Conservation (phyloP, 2,888 invertebrate species). For the Ceramica pisi region DNA sequence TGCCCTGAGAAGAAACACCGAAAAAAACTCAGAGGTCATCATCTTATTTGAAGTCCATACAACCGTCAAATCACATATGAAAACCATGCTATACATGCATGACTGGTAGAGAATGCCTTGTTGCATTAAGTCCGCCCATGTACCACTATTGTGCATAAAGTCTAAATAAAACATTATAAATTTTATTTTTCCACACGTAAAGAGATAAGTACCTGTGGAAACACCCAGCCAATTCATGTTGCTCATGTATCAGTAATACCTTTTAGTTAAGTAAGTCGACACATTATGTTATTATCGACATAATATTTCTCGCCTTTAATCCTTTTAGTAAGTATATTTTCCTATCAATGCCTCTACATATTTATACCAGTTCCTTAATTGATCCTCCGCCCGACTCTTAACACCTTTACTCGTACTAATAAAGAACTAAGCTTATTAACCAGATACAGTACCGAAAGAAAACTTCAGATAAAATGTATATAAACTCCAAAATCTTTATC, state of each 20-base stretch:
- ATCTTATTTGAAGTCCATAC: too few species aligned
- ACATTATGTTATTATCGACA: conserved; percentile 1
- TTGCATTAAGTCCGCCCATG: too few species aligned
- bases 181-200: not conserved
- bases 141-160: too few species aligned
- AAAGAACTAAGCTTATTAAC: conserved; percentile 59
- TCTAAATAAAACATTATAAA: not conserved
- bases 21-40: too few species aligned
- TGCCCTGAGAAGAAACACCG: too few species aligned
- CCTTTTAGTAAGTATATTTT: conserved; percentile 21
- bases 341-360: conserved; percentile 31
- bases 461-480: conserved; percentile 39
- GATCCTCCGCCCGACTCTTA: conserved; percentile 33
- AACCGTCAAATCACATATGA: too few species aligned
- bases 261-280: not conserved
- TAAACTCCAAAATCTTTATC: conserved; percentile 61
- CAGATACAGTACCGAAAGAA: conserved; percentile 38
- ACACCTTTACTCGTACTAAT: conserved; percentile 51
- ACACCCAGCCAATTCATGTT: not conserved
- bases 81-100: too few species aligned
- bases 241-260: not conserved
- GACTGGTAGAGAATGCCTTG: too few species aligned
- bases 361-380: conserved; percentile 56
- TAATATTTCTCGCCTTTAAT: conserved; percentile 29
- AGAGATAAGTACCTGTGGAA: not conserved